phyloP scores from a whole-genome alignment of 64 coral and sea anemone species.

The Actinia equina region DNA sequence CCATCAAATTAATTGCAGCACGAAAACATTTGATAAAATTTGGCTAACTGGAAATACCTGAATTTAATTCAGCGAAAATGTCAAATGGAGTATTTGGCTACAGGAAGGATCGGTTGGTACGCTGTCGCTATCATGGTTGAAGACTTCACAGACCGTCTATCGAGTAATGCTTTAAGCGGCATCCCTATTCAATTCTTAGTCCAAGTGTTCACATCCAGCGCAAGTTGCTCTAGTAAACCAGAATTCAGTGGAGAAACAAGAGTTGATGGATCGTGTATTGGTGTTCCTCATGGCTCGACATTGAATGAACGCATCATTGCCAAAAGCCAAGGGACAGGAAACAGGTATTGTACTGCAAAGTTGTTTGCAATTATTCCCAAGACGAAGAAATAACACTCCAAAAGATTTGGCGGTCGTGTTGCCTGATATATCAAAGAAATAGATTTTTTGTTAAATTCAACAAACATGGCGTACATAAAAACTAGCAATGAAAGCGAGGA shows the following conservation, averaged over 20 bases:
- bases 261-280: conserved; percentile 64
- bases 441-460: too few species aligned
- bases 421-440: too few species aligned
- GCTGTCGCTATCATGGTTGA: conserved; percentile 71
- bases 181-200: conserved; percentile 77
- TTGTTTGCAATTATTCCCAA: background rate
- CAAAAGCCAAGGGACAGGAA: conserved; percentile 2
- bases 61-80: conserved; percentile 57
- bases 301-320: conserved; percentile 47
- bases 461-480: too few species aligned
- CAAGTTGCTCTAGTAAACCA: conserved; percentile 49
- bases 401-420: too few species aligned
- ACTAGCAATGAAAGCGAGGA: too few species aligned
- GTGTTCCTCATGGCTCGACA: conserved; percentile 41
- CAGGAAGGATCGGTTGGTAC: conserved; percentile 31
- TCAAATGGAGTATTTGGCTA: conserved; percentile 60
- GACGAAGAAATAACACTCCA: too few species aligned
- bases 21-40: background rate
- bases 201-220: conserved; percentile 46
- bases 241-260: conserved; percentile 61
- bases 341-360: background rate
- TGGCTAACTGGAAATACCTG: background rate
- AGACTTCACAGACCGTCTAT: conserved; percentile 55
- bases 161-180: conserved; percentile 48
- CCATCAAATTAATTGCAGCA: too few species aligned